Conservation (phyloP, 2,797 vertebrate species). For the Zalophus californianus region DNA sequence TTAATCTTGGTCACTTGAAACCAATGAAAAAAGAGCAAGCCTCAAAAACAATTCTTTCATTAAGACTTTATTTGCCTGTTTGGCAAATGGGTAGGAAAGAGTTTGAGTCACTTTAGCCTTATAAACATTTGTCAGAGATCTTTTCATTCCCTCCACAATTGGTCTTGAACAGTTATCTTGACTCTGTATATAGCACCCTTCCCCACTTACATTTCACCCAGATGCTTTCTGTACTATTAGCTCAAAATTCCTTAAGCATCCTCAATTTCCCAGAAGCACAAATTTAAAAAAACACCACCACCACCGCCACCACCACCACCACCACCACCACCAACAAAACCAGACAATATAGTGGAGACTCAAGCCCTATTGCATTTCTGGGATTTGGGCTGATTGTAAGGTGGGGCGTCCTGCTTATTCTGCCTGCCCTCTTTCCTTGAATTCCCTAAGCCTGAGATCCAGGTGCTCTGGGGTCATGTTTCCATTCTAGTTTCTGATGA, state of each 20-base stretch:
- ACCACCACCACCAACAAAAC: background rate
- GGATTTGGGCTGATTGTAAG: background rate
- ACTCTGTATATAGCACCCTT: background rate
- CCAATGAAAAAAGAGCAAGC: background rate
- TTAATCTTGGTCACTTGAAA: background rate
- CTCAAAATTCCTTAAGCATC: background rate
- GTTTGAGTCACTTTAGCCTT: background rate
- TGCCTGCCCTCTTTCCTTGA: background rate
- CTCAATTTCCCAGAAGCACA: slow-evolving; percentile 16
- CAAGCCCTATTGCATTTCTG: background rate
- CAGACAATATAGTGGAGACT: background rate
- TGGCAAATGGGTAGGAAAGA: slow-evolving; percentile 27
- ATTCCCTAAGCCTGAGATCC: background rate
- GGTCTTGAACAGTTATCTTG: background rate
- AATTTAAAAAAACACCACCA: background rate
- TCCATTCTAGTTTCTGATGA: slow-evolving; percentile 34
- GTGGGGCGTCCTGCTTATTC: background rate
- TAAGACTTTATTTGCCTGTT: slow-evolving; percentile 11
- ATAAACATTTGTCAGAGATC: background rate
- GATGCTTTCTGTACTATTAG: background rate
- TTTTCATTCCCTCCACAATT: background rate
- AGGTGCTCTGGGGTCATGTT: background rate
- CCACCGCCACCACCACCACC: background rate
- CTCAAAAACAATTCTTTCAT: background rate
- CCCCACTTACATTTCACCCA: background rate